Evolutionary conservation across 64 coral and sea anemone genomes (phyloP).

Genomic region (Hydrozoanthus tunicans): DNA sequence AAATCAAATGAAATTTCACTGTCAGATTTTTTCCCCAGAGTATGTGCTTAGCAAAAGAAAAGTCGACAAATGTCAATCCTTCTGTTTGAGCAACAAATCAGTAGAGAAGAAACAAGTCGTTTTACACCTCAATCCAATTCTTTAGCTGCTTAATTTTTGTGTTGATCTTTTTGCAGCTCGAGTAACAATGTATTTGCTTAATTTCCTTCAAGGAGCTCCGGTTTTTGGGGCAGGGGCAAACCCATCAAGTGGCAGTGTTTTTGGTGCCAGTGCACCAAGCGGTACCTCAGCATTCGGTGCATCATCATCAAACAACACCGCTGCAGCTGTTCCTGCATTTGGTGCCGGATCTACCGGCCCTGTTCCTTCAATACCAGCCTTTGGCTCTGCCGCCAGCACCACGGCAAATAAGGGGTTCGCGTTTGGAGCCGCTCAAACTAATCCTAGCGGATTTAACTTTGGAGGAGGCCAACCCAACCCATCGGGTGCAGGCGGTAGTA

Average conservation of each 20-base stretch:
- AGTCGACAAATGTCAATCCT: too few relatives aligned
- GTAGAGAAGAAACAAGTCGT: background rate
- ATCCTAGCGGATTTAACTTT: constrained; percentile 11
- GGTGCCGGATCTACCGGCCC: background rate
- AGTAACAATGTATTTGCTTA: background rate
- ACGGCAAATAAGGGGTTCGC: background rate
- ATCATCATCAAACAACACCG: background rate
- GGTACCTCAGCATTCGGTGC: background rate
- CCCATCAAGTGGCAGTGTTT: background rate
- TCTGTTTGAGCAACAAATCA: background rate
- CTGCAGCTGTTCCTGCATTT: background rate
- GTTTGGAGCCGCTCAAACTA: background rate
- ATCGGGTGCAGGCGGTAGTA: background rate
- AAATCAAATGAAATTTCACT: too few relatives aligned
- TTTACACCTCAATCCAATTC: background rate
- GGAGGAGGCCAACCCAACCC: background rate
- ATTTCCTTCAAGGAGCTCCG: background rate
- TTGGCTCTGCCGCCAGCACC: constrained; percentile 22
- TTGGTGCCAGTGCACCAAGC: constrained; percentile 8
- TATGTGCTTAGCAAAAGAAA: too few relatives aligned
- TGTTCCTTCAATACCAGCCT: background rate
- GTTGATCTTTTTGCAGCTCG: background rate
- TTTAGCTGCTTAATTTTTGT: background rate
- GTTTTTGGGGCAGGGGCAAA: background rate
- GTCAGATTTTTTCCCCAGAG: too few relatives aligned